Base-by-base conservation (phyloP, 2,797 vertebrate genomes). In the Rhabdomys pumilio region DNA sequence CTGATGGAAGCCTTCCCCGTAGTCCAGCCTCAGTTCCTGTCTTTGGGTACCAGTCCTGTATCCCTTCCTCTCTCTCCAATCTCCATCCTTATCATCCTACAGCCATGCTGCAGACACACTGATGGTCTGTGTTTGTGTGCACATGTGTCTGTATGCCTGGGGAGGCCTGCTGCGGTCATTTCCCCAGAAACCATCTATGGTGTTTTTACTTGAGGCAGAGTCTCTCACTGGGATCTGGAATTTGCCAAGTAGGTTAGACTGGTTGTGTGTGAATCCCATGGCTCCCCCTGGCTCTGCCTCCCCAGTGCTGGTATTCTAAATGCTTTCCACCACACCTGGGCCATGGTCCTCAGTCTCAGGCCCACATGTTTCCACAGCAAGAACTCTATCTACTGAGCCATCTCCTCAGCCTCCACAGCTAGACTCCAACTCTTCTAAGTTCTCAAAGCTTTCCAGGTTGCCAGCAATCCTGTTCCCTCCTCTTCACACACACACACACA, bases 21-120 rank as follows among this genome's bases (percentile, higher is more conserved):
- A 34, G 41, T 50, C 65, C 24, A 59, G 41, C 59, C 59, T 8
- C 1, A 77, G 19, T 29, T 34, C 67, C 72, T 44, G 7, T 15
- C 57, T 31, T 0, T 6, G 0, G 1, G 6, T 19, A 0, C 14
- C 55, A 14, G 47, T 31, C 11, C 38, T 44, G 17, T n/a, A 17
- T 17, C 7, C 19, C 22, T 7, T 11, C 19, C 12, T 4, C 47
- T 10, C 12, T 57, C 44, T 59, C 19, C 1, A 0, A 15, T 72
- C 44, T 41, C 41, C 2, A 73, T 57, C 53, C 34, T 31, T 76
- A 31, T 47, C 47, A 17, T 5, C 0, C 0, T 41, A 0, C 0
- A 44, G 19, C 57, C 31, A 29, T 11, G 0, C 20, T 41, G 13
- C 76, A 13, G 87, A 47, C 8, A 55, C 10, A 75, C 15, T 41